phyloP scores from a whole-genome alignment of 2,888 invertebrate species.

The Tetranychus piercei region DNA sequence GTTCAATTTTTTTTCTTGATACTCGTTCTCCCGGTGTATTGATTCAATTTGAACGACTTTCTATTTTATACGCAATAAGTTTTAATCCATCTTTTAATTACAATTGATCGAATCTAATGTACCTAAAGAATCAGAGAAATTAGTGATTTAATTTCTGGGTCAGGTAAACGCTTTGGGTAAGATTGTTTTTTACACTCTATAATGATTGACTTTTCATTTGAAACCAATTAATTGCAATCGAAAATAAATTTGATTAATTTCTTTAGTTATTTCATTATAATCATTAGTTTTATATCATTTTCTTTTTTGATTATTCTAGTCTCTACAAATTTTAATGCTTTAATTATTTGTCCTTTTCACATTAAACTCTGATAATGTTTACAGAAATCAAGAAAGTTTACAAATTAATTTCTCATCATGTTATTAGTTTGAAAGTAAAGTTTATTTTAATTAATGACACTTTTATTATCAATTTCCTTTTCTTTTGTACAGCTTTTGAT shows the following conservation, averaged over 20 bases:
- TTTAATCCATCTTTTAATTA: neutral
- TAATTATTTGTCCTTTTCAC: too few relatives aligned
- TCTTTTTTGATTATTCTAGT: too few relatives aligned
- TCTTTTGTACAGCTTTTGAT: too few relatives aligned
- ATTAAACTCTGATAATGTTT: too few relatives aligned
- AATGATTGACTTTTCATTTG: neutral
- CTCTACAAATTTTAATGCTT: too few relatives aligned
- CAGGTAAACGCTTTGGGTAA: neutral
- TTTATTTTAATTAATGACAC: too few relatives aligned
- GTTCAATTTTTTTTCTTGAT: neutral
- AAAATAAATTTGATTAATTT: neutral
- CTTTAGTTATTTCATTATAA: neutral
- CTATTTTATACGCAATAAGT: neutral
- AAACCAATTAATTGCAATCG: neutral
- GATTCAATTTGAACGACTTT: neutral
- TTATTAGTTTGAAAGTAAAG: too few relatives aligned
- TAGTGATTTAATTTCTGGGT: neutral
- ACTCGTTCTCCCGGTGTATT: neutral
- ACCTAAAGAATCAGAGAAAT: neutral
- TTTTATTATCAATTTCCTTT: too few relatives aligned
- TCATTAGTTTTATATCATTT: too few relatives aligned
- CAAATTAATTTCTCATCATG: too few relatives aligned
- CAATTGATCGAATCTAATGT: neutral
- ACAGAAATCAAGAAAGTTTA: too few relatives aligned
- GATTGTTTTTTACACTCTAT: neutral